These are phyloP conservation scores for Cremastobaeus sp. DNA, from an alignment of 2,888 invertebrate genomes.

Conservation along the genomic window DNA sequence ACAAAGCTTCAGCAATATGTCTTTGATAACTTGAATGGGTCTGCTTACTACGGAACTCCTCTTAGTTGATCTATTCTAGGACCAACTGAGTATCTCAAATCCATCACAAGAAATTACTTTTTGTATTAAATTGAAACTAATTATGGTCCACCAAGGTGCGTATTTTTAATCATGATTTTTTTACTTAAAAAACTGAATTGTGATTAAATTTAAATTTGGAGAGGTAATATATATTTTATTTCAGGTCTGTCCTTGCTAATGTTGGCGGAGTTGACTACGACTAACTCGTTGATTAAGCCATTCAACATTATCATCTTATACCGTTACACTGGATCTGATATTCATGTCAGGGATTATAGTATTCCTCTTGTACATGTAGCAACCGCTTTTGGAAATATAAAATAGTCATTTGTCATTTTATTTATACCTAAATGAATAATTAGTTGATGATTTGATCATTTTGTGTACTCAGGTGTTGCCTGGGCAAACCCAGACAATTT, in stretches of 20 bases:
- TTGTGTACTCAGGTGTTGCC: constrained; percentile 86
- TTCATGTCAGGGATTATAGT: constrained; percentile 94
- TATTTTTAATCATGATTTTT: neutral
- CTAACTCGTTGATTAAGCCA: constrained; percentile 89
- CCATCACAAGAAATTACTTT: too few relatives aligned
- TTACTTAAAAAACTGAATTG: neutral
- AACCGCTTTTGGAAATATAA: constrained; percentile 90
- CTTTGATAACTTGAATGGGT: too few relatives aligned
- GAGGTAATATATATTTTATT: constrained; percentile 2
- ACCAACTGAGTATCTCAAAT: too few relatives aligned
- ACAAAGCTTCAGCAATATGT: too few relatives aligned
- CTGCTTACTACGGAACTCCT: too few relatives aligned
- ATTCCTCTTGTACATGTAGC: constrained; percentile 97
- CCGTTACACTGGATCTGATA: constrained; percentile 93
- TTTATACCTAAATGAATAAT: too few relatives aligned
- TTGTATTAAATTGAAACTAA: constrained; percentile 92
- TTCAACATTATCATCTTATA: constrained; percentile 89
- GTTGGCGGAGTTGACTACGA: constrained; percentile 97
- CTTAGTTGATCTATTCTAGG: too few relatives aligned
- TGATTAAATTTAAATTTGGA: constrained; percentile 1
- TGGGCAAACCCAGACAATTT: constrained; percentile 99
- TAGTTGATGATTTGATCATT: neutral
- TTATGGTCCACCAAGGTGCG: constrained; percentile 89
- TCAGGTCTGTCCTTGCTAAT: constrained; percentile 93
- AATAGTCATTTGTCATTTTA: neutral